These are phyloP conservation scores for Tyto alba DNA, from an alignment of 2,113 vertebrate species.

Conservation along the genomic window DNA sequence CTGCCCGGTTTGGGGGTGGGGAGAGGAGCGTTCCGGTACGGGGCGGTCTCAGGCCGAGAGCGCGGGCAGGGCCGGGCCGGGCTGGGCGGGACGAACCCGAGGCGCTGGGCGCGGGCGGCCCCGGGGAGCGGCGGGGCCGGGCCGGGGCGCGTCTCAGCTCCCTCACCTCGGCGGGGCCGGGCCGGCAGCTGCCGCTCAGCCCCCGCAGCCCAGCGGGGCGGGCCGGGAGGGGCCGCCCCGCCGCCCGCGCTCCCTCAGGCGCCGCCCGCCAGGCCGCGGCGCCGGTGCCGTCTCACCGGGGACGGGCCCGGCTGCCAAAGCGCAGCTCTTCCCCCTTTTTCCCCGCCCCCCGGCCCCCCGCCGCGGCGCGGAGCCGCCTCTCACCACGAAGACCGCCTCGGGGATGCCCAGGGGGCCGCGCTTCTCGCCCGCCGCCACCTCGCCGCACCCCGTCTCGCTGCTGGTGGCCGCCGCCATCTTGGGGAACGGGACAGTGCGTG, in stretches of 20 bases:
- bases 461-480: conserved; percentile 86
- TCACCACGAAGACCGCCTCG: conserved; percentile 90
- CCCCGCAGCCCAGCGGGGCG: not conserved
- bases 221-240: not conserved
- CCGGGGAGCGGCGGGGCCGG: not conserved
- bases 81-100: not conserved
- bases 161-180: not conserved
- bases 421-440: conserved; percentile 70
- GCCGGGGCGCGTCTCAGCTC: not conserved
- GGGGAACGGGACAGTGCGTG: not conserved
- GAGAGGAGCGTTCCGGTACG: not conserved
- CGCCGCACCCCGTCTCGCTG: conserved; percentile 70
- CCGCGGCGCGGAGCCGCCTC: not conserved
- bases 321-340: not conserved
- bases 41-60: not conserved
- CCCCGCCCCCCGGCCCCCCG: fast-evolving
- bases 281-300: not conserved
- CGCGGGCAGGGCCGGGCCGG: not conserved
- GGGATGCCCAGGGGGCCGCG: conserved; percentile 89
- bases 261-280: not conserved
- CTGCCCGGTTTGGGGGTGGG: not conserved
- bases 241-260: not conserved
- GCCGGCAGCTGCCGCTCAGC: not conserved
- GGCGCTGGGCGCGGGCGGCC: not conserved
- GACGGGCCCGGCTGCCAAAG: not conserved